phyloP scores from a whole-genome alignment of 2,888 invertebrate species.

The Eilema sororculum region DNA sequence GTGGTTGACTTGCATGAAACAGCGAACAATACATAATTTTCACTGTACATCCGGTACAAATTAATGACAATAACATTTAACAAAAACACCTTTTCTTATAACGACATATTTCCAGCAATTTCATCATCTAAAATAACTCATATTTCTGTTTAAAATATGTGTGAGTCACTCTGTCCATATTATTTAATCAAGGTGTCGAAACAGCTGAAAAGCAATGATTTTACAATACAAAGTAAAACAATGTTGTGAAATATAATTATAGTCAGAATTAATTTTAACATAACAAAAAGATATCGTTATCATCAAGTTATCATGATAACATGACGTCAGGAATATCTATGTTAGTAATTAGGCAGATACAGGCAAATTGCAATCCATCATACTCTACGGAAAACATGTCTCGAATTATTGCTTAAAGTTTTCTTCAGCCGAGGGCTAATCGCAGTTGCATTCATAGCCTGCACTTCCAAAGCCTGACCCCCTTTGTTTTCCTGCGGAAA shows the following conservation, averaged over 20 bases:
- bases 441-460: too few species aligned
- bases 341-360: not conserved
- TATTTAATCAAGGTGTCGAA: slow-evolving; percentile 19
- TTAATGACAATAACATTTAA: slow-evolving; percentile 21
- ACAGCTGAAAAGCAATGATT: slow-evolving; percentile 16
- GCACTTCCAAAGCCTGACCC: too few species aligned
- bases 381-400: not conserved
- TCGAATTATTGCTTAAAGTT: not conserved
- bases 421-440: not conserved
- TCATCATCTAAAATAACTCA: slow-evolving; percentile 5
- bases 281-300: not conserved
- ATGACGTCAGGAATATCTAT: not conserved
- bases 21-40: not conserved
- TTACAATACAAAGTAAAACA: not conserved
- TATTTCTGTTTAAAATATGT: slow-evolving; percentile 9
- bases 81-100: slow-evolving; percentile 11
- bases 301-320: too few species aligned
- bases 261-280: not conserved
- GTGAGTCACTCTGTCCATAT: slow-evolving; percentile 9
- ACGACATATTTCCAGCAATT: not conserved
- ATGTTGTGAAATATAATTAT: slow-evolving; percentile 19
- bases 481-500: too few species aligned
- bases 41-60: slow-evolving; percentile 6
- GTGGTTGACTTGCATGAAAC: not conserved
- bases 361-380: not conserved